Conservation (phyloP, 35 echinoderm and acorn worm genomes). For the Anneissia japonica region DNA sequence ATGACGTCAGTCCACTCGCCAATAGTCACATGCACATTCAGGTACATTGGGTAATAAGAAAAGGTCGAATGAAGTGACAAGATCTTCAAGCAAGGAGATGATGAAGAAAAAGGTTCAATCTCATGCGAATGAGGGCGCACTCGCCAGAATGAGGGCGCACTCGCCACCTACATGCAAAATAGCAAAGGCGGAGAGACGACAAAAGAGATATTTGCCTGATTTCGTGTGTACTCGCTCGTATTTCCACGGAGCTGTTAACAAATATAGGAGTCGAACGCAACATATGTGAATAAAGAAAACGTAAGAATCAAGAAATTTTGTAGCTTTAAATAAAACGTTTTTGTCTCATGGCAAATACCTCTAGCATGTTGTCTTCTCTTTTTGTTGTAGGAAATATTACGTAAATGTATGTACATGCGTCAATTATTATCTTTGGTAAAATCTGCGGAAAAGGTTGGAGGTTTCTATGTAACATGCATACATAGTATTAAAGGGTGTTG, state of each 20-base stretch:
- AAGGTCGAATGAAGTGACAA: not conserved
- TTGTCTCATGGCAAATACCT: not conserved
- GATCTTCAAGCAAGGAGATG: not conserved
- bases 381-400: not conserved
- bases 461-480: not conserved
- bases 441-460: not conserved
- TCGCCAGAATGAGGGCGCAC: not conserved
- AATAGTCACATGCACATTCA: no score
- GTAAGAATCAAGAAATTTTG: not conserved
- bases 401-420: not conserved
- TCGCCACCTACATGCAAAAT: not conserved
- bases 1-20: no score
- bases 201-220: not conserved
- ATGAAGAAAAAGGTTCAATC: not conserved
- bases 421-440: not conserved
- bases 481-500: no score
- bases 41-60: not conserved
- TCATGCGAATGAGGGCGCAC: not conserved
- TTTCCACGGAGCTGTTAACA: conserved; percentile 1
- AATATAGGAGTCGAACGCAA: not conserved
- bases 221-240: not conserved
- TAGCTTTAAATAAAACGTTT: not conserved
- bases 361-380: not conserved
- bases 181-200: not conserved
- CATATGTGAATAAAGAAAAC: not conserved